Conservation (phyloP, 2,797 vertebrate genomes). For the Xenopus petersii region DNA sequence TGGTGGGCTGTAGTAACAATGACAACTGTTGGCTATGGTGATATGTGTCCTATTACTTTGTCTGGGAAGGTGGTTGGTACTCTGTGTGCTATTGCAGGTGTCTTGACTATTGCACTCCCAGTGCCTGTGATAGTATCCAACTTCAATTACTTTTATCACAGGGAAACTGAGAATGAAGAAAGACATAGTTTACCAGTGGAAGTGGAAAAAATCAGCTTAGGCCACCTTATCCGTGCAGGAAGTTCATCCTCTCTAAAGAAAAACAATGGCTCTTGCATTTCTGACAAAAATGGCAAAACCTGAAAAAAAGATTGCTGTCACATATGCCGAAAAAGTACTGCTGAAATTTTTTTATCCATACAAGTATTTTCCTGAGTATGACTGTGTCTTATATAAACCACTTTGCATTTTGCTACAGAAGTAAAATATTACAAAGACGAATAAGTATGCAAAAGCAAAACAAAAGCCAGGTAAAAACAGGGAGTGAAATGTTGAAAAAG, state of each 20-base stretch:
- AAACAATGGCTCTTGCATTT: conserved; percentile 77
- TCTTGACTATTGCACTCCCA: conserved; percentile 92
- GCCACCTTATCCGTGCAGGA: conserved; percentile 67
- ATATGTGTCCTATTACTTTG: conserved; percentile 93
- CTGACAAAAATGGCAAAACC: conserved; percentile 72
- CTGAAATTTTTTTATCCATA: no score
- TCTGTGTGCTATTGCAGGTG: conserved; percentile 93
- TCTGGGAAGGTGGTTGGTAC: conserved; percentile 96
- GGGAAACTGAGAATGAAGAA: conserved; percentile 90
- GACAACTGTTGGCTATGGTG: conserved; percentile 96
- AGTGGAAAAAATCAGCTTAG: conserved; percentile 73
- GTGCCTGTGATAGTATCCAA: conserved; percentile 98
- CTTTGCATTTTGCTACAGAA: no score
- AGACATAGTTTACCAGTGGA: conserved; percentile 79
- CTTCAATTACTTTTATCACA: conserved; percentile 98
- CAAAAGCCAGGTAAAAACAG: no score
- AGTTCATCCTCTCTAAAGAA: conserved; percentile 86
- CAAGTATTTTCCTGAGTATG: no score
- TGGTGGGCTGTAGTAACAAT: conserved; percentile 99
- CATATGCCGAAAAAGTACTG: no score
- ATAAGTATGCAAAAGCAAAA: no score
- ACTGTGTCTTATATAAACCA: no score
- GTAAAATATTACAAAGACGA: no score
- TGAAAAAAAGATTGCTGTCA: conserved; percentile 26
- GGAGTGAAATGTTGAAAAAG: no score